Percentiles rank a stretch among this genome's conserved stretches.
These are phyloP conservation scores for Muscidifurax raptorellus DNA, from an alignment of 1,140 invertebrate species.

Conservation along the genomic window DNA sequence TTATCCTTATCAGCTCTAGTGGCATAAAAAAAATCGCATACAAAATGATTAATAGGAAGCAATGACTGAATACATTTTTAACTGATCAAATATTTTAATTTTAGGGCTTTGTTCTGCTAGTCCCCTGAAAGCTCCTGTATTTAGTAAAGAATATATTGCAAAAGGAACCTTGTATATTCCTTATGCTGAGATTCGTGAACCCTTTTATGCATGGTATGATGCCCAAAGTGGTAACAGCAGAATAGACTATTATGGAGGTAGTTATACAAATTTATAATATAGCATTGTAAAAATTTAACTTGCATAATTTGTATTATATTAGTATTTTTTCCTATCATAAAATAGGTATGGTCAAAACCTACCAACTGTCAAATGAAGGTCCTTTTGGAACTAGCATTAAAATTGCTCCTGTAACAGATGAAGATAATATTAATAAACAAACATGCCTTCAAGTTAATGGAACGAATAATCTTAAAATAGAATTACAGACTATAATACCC, in stretches of 20 bases:
- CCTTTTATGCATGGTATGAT: constrained; percentile 94
- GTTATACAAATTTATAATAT: constrained; percentile 43
- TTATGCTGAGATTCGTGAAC: constrained; percentile 93
- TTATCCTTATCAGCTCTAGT: neutral
- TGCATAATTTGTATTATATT: constrained; percentile 3
- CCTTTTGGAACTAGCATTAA: constrained; percentile 87
- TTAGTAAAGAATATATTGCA: constrained; percentile 83
- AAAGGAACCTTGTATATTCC: constrained; percentile 89
- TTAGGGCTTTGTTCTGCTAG: constrained; percentile 51
- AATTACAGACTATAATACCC: constrained; percentile 88
- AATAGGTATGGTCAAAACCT: constrained; percentile 89
- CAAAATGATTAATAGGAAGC: neutral
- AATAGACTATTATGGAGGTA: constrained; percentile 96
- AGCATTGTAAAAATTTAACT: neutral
- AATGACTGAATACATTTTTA: neutral
- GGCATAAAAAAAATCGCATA: neutral
- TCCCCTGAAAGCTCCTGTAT: constrained; percentile 75
- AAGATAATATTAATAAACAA: constrained; percentile 81
- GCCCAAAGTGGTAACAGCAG: constrained; percentile 83
- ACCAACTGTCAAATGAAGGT: constrained; percentile 82
- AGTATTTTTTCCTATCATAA: constrained; percentile 34
- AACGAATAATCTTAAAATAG: constrained; percentile 78
- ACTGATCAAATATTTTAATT: constrained; percentile 18
- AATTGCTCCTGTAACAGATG: constrained; percentile 90
- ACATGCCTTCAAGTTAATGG: constrained; percentile 93